Evolutionary conservation across 2,888 invertebrate species (phyloP).

Genomic region (Drosophila monieri): DNA sequence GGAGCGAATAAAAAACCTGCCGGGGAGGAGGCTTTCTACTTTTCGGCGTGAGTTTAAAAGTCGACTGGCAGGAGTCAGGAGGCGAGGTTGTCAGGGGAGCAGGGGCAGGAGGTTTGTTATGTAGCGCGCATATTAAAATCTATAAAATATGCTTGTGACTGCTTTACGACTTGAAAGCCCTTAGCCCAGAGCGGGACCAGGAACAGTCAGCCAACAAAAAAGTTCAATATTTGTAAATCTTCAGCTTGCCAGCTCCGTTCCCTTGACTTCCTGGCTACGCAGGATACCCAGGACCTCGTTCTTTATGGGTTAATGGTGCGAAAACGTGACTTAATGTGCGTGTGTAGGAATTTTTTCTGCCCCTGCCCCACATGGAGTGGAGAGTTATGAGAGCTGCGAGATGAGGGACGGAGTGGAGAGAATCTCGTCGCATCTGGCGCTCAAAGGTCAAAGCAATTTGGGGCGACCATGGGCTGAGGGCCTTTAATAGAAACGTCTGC

Average conservation of each 20-base stretch:
- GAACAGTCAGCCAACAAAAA: constrained; percentile 51
- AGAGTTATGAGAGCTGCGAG: constrained; percentile 60
- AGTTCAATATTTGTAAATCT: constrained; percentile 82
- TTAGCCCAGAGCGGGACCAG: constrained; percentile 43
- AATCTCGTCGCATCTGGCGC: constrained; percentile 69
- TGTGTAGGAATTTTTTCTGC: constrained; percentile 68
- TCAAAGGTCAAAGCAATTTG: constrained; percentile 81
- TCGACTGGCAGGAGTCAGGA: constrained; percentile 27
- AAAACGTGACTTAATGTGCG: constrained; percentile 82
- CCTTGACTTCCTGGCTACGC: constrained; percentile 8
- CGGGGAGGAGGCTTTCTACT: constrained; percentile 67
- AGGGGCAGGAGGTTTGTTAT: constrained; percentile 47
- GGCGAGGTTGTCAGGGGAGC: neutral
- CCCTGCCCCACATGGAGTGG: constrained; percentile 20
- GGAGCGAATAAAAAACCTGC: constrained; percentile 35
- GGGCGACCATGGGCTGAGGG: constrained; percentile 55
- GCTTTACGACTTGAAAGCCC: constrained; percentile 76
- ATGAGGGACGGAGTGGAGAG: constrained; percentile 24
- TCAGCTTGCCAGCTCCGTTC: constrained; percentile 30
- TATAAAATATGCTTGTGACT: constrained; percentile 76
- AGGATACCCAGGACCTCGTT: constrained; percentile 45
- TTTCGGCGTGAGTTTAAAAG: constrained; percentile 71
- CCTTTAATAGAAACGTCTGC: constrained; percentile 80
- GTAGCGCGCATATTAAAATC: constrained; percentile 80
- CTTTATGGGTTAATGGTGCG: constrained; percentile 83